These are phyloP conservation scores for Ennomos quercinarius DNA, from an alignment of 2,888 invertebrate genomes.

Conservation along the genomic window DNA sequence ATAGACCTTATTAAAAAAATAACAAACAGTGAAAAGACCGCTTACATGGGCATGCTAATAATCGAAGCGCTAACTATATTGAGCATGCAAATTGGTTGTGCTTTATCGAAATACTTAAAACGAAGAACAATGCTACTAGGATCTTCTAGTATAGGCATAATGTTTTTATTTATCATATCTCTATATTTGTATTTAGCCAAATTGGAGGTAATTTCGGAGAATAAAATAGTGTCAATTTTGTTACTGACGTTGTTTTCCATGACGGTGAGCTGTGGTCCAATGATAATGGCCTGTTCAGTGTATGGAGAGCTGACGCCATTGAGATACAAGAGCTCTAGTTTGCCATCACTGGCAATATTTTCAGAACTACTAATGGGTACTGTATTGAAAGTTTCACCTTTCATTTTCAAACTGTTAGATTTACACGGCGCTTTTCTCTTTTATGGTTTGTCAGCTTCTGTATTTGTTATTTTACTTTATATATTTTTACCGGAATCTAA, in stretches of 20 bases:
- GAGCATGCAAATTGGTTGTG: slow-evolving; percentile 46
- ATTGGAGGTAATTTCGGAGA: slow-evolving; percentile 43
- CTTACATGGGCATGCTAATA: slow-evolving; percentile 55
- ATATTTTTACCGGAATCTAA: slow-evolving; percentile 55
- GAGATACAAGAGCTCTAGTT: slow-evolving; percentile 45
- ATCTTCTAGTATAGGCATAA: slow-evolving; percentile 48
- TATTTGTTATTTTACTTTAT: slow-evolving; percentile 45
- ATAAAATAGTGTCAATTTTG: slow-evolving; percentile 46
- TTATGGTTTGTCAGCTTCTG: slow-evolving; percentile 47
- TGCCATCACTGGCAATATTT: slow-evolving; percentile 44
- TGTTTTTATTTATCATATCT: slow-evolving; percentile 49
- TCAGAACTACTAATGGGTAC: slow-evolving; percentile 43
- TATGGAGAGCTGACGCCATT: slow-evolving; percentile 52
- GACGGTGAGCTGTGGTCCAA: slow-evolving; percentile 53
- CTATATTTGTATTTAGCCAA: slow-evolving; percentile 53
- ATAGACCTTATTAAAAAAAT: slow-evolving; percentile 42
- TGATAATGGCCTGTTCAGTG: slow-evolving; percentile 51
- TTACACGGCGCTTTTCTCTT: slow-evolving; percentile 53
- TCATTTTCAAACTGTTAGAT: slow-evolving; percentile 43
- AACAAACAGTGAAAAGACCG: slow-evolving; percentile 39
- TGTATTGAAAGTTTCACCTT: slow-evolving; percentile 50
- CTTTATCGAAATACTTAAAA: slow-evolving; percentile 45
- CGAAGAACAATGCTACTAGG: slow-evolving; percentile 47
- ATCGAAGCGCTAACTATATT: slow-evolving; percentile 55
- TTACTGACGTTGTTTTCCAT: slow-evolving; percentile 51